Conservation (phyloP, 2,888 invertebrate genomes). For the Meiosimyza platycephala region DNA sequence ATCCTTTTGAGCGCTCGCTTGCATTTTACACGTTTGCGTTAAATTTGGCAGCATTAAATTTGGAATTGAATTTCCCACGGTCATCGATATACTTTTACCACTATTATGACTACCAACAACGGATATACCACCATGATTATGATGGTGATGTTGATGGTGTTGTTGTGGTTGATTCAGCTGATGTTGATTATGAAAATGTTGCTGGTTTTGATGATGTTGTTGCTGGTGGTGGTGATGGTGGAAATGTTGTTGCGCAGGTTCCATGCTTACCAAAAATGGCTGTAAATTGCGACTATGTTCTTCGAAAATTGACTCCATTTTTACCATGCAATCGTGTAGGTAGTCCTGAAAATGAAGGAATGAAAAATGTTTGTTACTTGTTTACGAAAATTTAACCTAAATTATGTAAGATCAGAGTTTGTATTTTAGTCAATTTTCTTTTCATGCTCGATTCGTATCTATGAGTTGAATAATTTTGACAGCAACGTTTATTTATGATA, state of each 20-base stretch:
- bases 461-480: too few relatives aligned
- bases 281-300: constrained; percentile 65
- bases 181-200: constrained; percentile 5
- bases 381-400: too few relatives aligned
- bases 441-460: too few relatives aligned
- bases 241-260: constrained; percentile 50
- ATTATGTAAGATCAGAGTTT: too few relatives aligned
- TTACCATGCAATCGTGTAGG: constrained; percentile 80
- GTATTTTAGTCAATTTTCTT: too few relatives aligned
- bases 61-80: constrained; percentile 58
- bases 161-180: constrained; percentile 27
- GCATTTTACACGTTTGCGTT: constrained; percentile 75
- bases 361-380: not conserved
- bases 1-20: constrained; percentile 86
- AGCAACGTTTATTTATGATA: too few relatives aligned
- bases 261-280: constrained; percentile 52
- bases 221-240: constrained; percentile 41
- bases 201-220: constrained; percentile 34
- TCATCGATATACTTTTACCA: constrained; percentile 36
- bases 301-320: constrained; percentile 83
- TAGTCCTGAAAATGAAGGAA: constrained; percentile 75
- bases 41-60: constrained; percentile 63
- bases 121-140: constrained; percentile 13
- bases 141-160: constrained; percentile 45
- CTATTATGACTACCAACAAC: constrained; percentile 9